Base-by-base conservation (phyloP, 2,888 invertebrate genomes). In the Orchestes rusci region DNA sequence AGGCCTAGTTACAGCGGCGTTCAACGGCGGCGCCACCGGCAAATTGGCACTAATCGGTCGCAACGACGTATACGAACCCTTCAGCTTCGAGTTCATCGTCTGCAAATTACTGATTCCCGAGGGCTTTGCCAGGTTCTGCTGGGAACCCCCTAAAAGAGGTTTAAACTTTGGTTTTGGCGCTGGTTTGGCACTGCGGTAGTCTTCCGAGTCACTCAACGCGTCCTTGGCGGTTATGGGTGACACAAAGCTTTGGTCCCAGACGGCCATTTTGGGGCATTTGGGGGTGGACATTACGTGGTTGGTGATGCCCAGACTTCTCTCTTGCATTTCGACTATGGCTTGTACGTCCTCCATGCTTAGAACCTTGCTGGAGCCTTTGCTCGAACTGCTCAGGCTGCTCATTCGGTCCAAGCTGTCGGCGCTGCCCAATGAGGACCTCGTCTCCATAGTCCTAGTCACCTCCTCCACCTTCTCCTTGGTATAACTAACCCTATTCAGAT, bases 331-430 rank as follows among this genome's bases (percentile, higher is more conserved):
- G 3, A 65, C 66, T 44, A 68, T 61, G 8, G 64, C 64, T 46
- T 67, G 67, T 4, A 68, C 60, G 45, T 68, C 68, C 4, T 64
- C 64, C 60, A 66, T 64, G 51, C 65, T 64, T 13, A 64, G 55
- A 54, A 64, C 63, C 50, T 64, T 65, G 48, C 59, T 63, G 1
- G 66, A 65, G 7, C 63, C 66, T 45, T 59, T 61, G 48, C 66
- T 65, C 42, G 62, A 66, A 44, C 59, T 63, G 4, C 67, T 67
- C 19, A 64, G 55, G n/a, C 66, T 66, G 51, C 68, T 69, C 56
- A 63, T 62, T 30, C 64, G 57, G 51, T 70, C 69, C 29, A 68
- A 58, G 55, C 67, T 69, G 48, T 70, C 70, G 1, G 64, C 60
- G 4, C 68, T 68, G 36, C 67, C 67, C 15, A 55, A 17, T 2